Percentiles rank a stretch among this genome's conserved stretches.
phyloP scores from a whole-genome alignment of 64 coral and sea anemone genomes.

The Stylophora pistillata region DNA sequence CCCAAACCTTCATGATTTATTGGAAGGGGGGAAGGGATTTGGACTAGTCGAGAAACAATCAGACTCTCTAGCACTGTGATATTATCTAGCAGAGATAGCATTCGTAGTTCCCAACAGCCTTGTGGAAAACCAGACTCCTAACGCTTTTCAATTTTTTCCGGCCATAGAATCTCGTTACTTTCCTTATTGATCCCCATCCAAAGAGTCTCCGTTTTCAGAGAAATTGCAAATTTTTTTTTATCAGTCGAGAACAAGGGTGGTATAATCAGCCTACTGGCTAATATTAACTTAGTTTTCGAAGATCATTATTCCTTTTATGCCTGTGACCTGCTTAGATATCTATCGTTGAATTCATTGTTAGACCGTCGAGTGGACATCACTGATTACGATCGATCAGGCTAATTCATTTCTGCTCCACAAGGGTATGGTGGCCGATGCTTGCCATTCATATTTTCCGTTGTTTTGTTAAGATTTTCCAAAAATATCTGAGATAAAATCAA shows the following conservation, averaged over 20 bases:
- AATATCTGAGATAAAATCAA: too few species aligned
- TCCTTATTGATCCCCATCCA: neutral
- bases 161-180: neutral
- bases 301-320: neutral
- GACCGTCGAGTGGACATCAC: too few species aligned
- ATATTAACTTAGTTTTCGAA: neutral
- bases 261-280: constrained; percentile 3
- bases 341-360: too few species aligned
- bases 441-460: too few species aligned
- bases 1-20: neutral
- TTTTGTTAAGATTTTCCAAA: too few species aligned
- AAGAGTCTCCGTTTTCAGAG: neutral
- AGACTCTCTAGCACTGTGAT: constrained; percentile 13
- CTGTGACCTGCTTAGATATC: too few species aligned
- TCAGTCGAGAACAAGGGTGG: constrained; percentile 2
- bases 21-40: constrained; percentile 15
- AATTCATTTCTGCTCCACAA: too few species aligned
- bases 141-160: neutral
- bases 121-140: constrained; percentile 3
- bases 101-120: constrained; percentile 13
- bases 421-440: too few species aligned
- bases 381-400: too few species aligned
- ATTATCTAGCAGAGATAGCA: neutral
- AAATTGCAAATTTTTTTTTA: neutral
- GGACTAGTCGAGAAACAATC: constrained; percentile 20